A percentile compares a stretch with the other conserved stretches of the same genome.
Conservation (phyloP, 30 jellyfish, hydroid and myxozoan genomes). For the Hydractinia echinata region DNA sequence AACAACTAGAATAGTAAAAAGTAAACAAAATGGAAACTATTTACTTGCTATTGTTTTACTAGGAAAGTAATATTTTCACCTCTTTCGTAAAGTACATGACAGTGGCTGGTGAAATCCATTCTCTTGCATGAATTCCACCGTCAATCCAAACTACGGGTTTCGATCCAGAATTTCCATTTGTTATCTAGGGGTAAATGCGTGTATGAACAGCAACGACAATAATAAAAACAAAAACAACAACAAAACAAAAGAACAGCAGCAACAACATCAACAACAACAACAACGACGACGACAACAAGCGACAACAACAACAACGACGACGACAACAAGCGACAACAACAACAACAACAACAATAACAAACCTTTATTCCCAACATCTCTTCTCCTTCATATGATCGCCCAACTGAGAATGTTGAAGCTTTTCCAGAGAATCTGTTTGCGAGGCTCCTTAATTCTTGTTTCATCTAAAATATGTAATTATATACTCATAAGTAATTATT, state of each 20-base stretch:
- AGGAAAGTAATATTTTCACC: conserved; percentile 15
- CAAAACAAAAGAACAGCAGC: background rate
- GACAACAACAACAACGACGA: too few species aligned
- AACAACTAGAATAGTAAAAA: background rate
- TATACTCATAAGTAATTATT: background rate
- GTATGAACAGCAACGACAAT: background rate
- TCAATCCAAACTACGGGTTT: conserved; percentile 69
- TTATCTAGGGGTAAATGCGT: conserved; percentile 33
- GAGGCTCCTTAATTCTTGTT: conserved; percentile 44
- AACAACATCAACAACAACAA: background rate
- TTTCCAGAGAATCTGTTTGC: conserved; percentile 47
- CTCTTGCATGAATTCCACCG: conserved; percentile 96
- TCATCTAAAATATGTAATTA: conserved; percentile 39
- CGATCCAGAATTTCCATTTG: conserved; percentile 27
- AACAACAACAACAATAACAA: background rate
- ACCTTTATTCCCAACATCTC: conserved; percentile 72
- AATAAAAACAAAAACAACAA: too few species aligned
- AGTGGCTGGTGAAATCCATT: conserved; percentile 95
- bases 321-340: too few species aligned
- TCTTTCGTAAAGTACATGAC: conserved; percentile 80
- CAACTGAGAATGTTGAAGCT: conserved; percentile 56
- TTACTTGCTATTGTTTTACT: background rate
- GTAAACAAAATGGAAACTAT: background rate
- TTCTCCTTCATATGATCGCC: conserved; percentile 64
- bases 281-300: too few species aligned